phyloP scores from a whole-genome alignment of 2,888 invertebrate genomes.

The Branchellion lobata region DNA sequence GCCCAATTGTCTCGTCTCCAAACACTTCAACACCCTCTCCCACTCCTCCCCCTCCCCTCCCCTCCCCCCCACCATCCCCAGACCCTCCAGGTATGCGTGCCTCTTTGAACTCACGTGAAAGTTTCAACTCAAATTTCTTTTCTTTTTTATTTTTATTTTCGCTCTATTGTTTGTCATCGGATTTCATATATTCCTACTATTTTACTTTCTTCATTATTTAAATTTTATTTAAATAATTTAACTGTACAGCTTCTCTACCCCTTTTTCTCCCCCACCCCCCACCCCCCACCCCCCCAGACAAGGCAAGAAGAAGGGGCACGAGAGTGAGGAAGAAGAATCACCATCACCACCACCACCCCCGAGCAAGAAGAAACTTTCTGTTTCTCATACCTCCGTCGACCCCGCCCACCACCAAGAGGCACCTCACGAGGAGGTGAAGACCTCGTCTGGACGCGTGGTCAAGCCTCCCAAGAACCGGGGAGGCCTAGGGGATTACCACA shows the following conservation, averaged over 20 bases:
- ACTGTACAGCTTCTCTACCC: background rate
- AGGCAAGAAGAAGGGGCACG: slow-evolving; percentile 28
- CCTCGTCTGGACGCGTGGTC: background rate
- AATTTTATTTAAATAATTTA: no score
- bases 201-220: no score
- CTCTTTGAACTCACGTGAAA: no score
- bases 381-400: no score
- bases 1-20: slow-evolving; percentile 43
- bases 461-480: slow-evolving; percentile 1
- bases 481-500: background rate
- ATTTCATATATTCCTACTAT: no score
- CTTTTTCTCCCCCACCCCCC: background rate
- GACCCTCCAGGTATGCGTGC: background rate
- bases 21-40: slow-evolving; percentile 38
- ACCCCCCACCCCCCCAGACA: slow-evolving; percentile 1
- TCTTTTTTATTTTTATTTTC: no score
- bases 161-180: no score
- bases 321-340: background rate
- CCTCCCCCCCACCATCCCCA: background rate
- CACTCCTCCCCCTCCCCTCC: background rate
- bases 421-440: background rate
- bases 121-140: no score
- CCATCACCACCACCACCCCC: background rate
- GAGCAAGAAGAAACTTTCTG: no score
- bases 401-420: background rate